phyloP scores from a whole-genome alignment of 2,888 invertebrate genomes.

The Bruchidius siliquastri region DNA sequence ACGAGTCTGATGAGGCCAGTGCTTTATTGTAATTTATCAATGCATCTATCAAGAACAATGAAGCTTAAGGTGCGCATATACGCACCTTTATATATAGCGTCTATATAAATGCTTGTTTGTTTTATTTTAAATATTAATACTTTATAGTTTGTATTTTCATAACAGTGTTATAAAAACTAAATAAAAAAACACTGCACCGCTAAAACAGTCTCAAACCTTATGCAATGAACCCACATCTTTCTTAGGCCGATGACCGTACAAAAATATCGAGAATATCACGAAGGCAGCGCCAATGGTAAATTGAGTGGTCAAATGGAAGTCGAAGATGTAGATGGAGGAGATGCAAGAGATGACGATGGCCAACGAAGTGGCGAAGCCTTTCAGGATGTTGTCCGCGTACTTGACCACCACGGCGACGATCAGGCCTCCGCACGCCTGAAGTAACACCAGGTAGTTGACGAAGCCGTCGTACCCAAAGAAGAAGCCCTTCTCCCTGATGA shows the following conservation, averaged over 20 bases:
- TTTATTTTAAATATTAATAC: too few relatives aligned
- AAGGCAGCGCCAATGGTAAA: slow-evolving; percentile 80
- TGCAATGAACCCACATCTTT: slow-evolving; percentile 14
- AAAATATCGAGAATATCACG: slow-evolving; percentile 91
- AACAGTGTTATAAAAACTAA: too few relatives aligned
- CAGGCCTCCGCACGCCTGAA: slow-evolving; percentile 93
- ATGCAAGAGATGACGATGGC: slow-evolving; percentile 94
- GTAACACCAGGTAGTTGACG: slow-evolving; percentile 79
- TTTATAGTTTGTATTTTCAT: too few relatives aligned
- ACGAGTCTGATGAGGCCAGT: too few relatives aligned
- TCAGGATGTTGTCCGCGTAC: slow-evolving; percentile 98
- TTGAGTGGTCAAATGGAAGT: slow-evolving; percentile 80
- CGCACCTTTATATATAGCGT: too few relatives aligned
- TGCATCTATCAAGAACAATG: too few relatives aligned
- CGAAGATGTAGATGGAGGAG: slow-evolving; percentile 88
- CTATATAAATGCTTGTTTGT: too few relatives aligned
- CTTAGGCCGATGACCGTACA: slow-evolving; percentile 77
- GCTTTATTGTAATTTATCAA: too few relatives aligned
- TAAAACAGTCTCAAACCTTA: not conserved
- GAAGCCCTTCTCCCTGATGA: slow-evolving; percentile 63
- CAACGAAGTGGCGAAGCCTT: slow-evolving; percentile 96
- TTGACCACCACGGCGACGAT: slow-evolving; percentile 98
- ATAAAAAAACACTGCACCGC: too few relatives aligned
- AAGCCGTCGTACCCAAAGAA: slow-evolving; percentile 77
- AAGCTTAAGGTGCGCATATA: too few relatives aligned